A percentile compares a stretch with the other conserved stretches of the same genome.
These are phyloP conservation scores for Hydrotaea cyrtoneurina DNA, from an alignment of 2,888 invertebrate species.

Conservation along the genomic window DNA sequence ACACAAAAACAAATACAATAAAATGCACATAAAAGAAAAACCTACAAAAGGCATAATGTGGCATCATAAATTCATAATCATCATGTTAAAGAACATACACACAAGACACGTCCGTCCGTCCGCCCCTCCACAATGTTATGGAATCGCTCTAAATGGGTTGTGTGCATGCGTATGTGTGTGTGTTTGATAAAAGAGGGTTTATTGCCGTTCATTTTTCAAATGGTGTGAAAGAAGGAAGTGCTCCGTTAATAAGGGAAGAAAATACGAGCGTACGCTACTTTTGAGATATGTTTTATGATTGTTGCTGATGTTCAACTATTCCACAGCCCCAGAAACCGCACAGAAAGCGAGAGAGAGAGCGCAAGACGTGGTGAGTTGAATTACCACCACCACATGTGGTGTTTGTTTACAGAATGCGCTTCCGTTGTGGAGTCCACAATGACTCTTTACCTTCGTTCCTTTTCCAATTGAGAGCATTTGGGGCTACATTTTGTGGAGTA, in stretches of 20 bases:
- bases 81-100: background rate
- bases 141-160: background rate
- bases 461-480: background rate
- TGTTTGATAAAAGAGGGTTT: too few relatives aligned
- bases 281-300: background rate
- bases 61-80: constrained; percentile 50
- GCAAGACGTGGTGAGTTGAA: constrained; percentile 22
- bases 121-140: background rate
- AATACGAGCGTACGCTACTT: background rate
- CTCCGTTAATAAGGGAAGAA: constrained; percentile 50
- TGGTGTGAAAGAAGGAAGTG: constrained; percentile 58
- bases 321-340: background rate
- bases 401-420: constrained; percentile 52
- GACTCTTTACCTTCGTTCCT: background rate
- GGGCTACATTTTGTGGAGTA: background rate
- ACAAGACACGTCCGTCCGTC: background rate
- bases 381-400: constrained; percentile 40
- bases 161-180: background rate
- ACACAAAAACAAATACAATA: constrained; percentile 39
- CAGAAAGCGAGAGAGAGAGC: background rate
- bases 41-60: constrained; percentile 33
- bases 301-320: background rate
- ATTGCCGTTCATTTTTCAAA: background rate
- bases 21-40: constrained; percentile 24
- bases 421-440: constrained; percentile 24